Conservation (phyloP, 2,797 vertebrate species). For the Nannoperca obscura region DNA sequence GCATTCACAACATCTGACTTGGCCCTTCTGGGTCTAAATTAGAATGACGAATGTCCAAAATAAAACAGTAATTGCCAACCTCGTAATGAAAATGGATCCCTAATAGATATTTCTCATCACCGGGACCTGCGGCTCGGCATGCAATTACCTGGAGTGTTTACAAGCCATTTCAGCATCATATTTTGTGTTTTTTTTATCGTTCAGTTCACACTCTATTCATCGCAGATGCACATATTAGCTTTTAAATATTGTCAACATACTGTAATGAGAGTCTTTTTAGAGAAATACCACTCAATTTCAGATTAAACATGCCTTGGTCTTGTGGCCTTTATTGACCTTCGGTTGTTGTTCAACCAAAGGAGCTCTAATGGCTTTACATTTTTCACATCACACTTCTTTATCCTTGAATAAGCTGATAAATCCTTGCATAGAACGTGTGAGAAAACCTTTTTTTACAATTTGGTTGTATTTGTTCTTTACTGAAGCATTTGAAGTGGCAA, state of each 20-base stretch:
- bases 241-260: constrained; percentile 20
- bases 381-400: neutral
- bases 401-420: neutral
- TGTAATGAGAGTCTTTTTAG: constrained; percentile 21
- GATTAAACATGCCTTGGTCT: neutral
- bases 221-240: constrained; percentile 14
- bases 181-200: constrained; percentile 50
- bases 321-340: neutral
- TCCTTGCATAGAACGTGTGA: neutral
- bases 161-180: constrained; percentile 61
- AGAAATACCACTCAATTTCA: constrained; percentile 61
- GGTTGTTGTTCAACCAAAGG: neutral
- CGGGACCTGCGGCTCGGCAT: constrained; percentile 38
- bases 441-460: neutral
- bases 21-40: constrained; percentile 7
- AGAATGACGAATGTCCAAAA: constrained; percentile 83
- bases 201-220: neutral
- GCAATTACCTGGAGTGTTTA: constrained; percentile 67
- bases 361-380: neutral
- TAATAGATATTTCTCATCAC: constrained; percentile 69
- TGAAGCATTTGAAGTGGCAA: neutral
- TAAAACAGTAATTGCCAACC: constrained; percentile 67
- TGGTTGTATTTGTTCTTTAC: neutral
- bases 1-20: constrained; percentile 11
- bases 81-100: constrained; percentile 59